Conservation (phyloP, 2,113 vertebrate species). For the Rhinolophus sinicus region DNA sequence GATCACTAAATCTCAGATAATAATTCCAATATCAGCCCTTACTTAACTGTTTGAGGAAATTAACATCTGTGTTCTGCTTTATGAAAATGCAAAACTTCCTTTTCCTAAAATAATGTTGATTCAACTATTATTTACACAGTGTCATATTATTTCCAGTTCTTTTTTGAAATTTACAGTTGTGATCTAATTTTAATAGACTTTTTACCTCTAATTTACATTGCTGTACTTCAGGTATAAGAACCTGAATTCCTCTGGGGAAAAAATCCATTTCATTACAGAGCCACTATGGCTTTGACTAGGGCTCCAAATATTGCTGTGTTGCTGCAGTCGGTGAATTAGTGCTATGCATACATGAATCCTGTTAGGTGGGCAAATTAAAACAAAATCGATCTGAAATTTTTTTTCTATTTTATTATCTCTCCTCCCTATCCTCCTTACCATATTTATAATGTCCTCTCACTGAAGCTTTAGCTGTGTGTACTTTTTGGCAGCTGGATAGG, state of each 20-base stretch:
- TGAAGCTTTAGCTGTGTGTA: neutral
- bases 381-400: neutral
- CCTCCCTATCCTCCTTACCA: neutral
- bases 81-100: neutral
- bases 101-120: neutral
- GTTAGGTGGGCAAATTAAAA: neutral
- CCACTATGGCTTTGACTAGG: neutral
- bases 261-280: neutral
- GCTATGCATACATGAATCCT: neutral
- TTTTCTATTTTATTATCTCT: neutral
- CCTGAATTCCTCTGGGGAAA: neutral
- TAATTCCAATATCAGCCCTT: neutral
- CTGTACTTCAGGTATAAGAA: neutral
- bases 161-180: neutral
- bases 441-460: neutral
- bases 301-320: neutral
- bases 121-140: neutral
- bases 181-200: neutral
- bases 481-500: neutral
- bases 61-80: neutral
- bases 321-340: neutral
- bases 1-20: neutral
- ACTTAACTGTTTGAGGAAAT: neutral
- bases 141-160: neutral
- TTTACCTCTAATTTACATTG: neutral